Evolutionary conservation across 37 sponge, comb jelly and placozoan species (phyloP).

Genomic region (Cliona cf. orientalis): DNA sequence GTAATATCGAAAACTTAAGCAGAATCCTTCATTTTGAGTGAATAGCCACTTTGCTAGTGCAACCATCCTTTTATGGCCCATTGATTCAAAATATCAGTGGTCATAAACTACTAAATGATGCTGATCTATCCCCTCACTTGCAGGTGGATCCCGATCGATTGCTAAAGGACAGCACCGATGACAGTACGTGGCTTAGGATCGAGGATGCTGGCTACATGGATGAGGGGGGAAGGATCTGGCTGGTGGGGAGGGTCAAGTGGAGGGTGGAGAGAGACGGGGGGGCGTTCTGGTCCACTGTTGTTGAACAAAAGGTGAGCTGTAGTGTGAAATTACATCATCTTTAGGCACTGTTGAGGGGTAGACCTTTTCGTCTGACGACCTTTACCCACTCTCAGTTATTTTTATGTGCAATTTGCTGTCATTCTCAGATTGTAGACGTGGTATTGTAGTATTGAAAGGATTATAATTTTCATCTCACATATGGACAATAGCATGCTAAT

Average conservation of each 20-base stretch:
- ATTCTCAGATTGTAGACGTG: not conserved
- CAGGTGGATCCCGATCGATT: slow-evolving; percentile 63
- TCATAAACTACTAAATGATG: too few relatives aligned
- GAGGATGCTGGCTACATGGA: slow-evolving; percentile 93
- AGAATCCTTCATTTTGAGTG: too few relatives aligned
- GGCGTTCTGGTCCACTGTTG: slow-evolving; percentile 73
- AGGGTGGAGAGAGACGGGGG: slow-evolving; percentile 63
- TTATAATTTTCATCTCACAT: not conserved
- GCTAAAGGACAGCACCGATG: slow-evolving; percentile 48
- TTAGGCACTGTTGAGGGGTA: too few relatives aligned
- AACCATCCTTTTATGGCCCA: too few relatives aligned
- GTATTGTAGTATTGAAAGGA: not conserved
- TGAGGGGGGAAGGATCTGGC: slow-evolving; percentile 83
- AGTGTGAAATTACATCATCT: too few relatives aligned
- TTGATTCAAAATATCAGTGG: too few relatives aligned
- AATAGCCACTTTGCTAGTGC: too few relatives aligned
- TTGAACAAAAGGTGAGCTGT: slow-evolving; percentile 79
- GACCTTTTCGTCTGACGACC: too few relatives aligned
- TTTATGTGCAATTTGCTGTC: not conserved
- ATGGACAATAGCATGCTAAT: not conserved
- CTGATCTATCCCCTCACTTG: not conserved
- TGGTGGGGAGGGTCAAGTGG: slow-evolving; percentile 87
- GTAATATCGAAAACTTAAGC: too few relatives aligned
- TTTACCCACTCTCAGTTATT: not conserved
- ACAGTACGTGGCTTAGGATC: slow-evolving; percentile 69